Percentiles rank a stretch among this genome's conserved stretches.
phyloP scores from a whole-genome alignment of 2,797 vertebrate species.

The Poecilia wingei region DNA sequence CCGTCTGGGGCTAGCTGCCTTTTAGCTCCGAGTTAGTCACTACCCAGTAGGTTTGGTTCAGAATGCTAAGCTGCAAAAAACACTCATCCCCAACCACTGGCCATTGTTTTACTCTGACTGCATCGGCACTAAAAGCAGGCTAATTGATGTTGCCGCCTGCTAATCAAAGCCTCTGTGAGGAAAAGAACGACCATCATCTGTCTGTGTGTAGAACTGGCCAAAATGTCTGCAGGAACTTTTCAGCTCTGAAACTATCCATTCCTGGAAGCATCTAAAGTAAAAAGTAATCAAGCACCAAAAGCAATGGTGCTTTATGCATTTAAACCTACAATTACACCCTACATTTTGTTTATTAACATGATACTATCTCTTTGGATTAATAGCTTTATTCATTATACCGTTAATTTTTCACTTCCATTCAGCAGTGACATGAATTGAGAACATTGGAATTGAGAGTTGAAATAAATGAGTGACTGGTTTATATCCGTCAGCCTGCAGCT shows the following conservation, averaged over 20 bases:
- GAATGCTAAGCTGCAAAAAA: slow-evolving; percentile 57
- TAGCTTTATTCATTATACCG: background rate
- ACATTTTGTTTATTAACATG: background rate
- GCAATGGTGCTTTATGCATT: background rate
- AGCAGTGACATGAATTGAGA: slow-evolving; percentile 3
- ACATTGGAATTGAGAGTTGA: slow-evolving; percentile 12
- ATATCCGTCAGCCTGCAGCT: slow-evolving; percentile 50
- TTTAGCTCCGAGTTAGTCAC: slow-evolving; percentile 49
- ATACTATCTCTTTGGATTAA: background rate
- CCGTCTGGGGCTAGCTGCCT: slow-evolving; percentile 56
- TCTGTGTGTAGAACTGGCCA: slow-evolving; percentile 10
- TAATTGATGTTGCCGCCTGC: slow-evolving; percentile 77
- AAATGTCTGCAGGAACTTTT: slow-evolving; percentile 8
- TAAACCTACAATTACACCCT: background rate
- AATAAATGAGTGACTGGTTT: slow-evolving; percentile 9
- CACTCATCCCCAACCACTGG: slow-evolving; percentile 56
- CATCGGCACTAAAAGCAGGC: slow-evolving; percentile 57
- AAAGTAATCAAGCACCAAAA: background rate
- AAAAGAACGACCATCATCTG: slow-evolving; percentile 34
- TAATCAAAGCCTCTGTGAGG: slow-evolving; percentile 47
- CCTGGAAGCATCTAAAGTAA: background rate
- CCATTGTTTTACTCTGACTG: slow-evolving; percentile 58
- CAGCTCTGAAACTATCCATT: slow-evolving; percentile 8
- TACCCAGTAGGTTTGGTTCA: slow-evolving; percentile 41
- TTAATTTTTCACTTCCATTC: background rate